Evolutionary conservation across 37 sponge, comb jelly and placozoan genomes (phyloP), one percentile per base, ranked within the genome.

Genomic region (Beroe forskalii): DNA sequence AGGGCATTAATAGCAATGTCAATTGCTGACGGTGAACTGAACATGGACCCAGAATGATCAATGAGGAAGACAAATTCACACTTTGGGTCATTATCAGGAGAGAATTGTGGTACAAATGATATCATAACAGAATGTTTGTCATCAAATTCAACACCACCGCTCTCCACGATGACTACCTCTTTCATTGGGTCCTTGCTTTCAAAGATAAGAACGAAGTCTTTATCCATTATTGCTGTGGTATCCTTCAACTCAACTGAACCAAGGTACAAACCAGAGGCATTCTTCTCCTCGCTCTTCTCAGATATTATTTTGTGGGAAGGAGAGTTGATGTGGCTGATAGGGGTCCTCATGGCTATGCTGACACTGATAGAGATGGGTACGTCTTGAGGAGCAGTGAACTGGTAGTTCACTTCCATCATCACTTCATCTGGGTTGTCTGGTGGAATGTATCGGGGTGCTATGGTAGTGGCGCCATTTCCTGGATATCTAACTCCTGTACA

Each of bases 1-100:
- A 95, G 62, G 0, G 94, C 90, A 3, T 92, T 61, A 6, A 86
- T 42, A 0, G 92, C 93, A 22, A 31, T 76, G 0, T 90, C 90
- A 19, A 95, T 94, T 48, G 55, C 55, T 48, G 55, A 12, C 55
- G 12, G 6, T 17, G 55, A 48, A 0, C 93, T 92, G 76, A 90
- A 90, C 95, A 95, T 95, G 55, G 94, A 94, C 1, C 94, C 95
- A 91, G 94, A 94, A 92, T 93, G 94, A 90, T 95, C 95, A 8
- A 95, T 90, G 20, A 95, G 67, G 41, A 95, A 95, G 0, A 95
- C 61, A 72, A 95, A 95, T 62, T 95, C 95, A 60, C 66, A 62
- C 66, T n/a, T 30, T 33, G 27, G 22, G 33, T 90, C 67, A 6
- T 48, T 63, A 3, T 22, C 66, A 6, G 25, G 14, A 8, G 27